Evolutionary conservation across 2,888 invertebrate genomes (phyloP).

Genomic region (Ectobius pallidus): DNA sequence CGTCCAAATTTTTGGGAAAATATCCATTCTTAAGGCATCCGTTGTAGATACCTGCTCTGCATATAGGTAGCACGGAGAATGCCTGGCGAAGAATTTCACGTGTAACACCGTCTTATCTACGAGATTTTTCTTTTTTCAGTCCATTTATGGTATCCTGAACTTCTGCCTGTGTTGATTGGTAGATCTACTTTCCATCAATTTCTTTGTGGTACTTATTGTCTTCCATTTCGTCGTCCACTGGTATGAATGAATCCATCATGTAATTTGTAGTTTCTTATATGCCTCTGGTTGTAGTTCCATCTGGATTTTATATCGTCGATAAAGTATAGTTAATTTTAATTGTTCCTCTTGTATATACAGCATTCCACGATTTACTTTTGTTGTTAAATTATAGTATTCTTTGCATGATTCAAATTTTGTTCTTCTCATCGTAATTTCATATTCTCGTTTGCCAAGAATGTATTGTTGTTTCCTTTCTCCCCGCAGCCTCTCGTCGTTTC

Average conservation of each 20-base stretch:
- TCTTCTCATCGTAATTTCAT: not conserved
- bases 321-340: too few relatives aligned
- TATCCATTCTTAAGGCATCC: too few relatives aligned
- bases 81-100: not conserved
- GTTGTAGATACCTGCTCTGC: not conserved
- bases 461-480: not conserved
- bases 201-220: not conserved
- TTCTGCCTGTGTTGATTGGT: not conserved
- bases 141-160: not conserved
- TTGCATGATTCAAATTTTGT: too few relatives aligned
- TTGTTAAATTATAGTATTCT: too few relatives aligned
- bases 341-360: too few relatives aligned
- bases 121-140: not conserved
- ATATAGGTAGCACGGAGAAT: not conserved
- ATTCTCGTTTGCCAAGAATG: not conserved
- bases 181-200: not conserved
- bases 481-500: not conserved
- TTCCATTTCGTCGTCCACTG: not conserved
- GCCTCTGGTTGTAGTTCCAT: not conserved
- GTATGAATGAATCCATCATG: not conserved
- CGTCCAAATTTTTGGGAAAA: not conserved
- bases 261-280: not conserved
- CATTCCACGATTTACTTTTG: too few relatives aligned
- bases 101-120: not conserved
- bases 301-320: not conserved